phyloP scores from a whole-genome alignment of 2,113 vertebrate genomes.

The Pitta sordida region DNA sequence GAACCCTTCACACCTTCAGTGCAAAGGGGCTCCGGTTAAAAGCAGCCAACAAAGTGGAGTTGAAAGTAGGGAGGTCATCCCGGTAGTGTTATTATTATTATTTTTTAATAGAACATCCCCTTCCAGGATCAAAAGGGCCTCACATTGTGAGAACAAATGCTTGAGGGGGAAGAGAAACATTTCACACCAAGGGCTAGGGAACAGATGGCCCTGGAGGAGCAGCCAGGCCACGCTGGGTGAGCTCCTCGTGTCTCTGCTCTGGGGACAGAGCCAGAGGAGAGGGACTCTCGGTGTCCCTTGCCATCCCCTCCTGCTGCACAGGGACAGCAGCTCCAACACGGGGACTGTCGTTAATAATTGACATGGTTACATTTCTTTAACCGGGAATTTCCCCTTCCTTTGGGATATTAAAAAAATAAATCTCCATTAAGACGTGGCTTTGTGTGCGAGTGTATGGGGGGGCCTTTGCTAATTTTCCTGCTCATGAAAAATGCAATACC shows the following conservation, averaged over 20 bases:
- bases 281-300: background rate
- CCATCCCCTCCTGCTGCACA: background rate
- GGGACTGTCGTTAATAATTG: background rate
- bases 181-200: conserved; percentile 69
- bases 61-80: conserved; percentile 24
- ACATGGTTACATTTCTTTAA: background rate
- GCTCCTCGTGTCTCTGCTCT: background rate
- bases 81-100: background rate
- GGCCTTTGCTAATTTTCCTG: background rate
- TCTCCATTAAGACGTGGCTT: background rate
- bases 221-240: background rate
- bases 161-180: conserved; percentile 43
- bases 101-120: background rate
- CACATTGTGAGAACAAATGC: conserved; percentile 72
- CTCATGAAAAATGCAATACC: background rate
- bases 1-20: background rate
- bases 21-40: background rate
- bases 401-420: conserved; percentile 38
- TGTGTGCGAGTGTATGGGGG: background rate
- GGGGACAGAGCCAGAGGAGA: background rate
- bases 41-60: conserved; percentile 3
- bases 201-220: conserved; percentile 68
- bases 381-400: conserved; percentile 23
- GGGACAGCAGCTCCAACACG: background rate
- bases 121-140: conserved; percentile 70